phyloP scores from a whole-genome alignment of 53 echinoderm and acorn worm species.

The Arbacia lixula region DNA sequence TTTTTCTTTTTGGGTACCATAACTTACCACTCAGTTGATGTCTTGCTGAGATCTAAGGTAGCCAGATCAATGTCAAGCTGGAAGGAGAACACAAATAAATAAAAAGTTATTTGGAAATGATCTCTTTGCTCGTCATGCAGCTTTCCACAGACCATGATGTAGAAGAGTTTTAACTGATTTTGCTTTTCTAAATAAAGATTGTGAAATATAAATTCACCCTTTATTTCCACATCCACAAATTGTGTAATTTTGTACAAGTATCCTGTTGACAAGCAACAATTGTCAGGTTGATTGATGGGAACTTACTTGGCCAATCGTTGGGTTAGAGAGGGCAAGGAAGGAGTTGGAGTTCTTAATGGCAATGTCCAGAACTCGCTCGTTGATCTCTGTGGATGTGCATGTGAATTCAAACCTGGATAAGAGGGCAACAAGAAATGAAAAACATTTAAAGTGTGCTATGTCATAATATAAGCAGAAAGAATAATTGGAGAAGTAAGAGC shows the following conservation, averaged over 20 bases:
- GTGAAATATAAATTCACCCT: too few species aligned
- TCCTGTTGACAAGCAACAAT: too few species aligned
- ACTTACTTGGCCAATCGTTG: constrained; percentile 81
- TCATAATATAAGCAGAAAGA: too few species aligned
- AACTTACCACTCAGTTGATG: constrained; percentile 87
- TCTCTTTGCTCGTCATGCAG: neutral
- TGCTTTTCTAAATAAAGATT: too few species aligned
- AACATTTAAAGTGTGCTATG: too few species aligned
- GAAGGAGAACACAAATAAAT: neutral
- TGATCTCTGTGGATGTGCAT: constrained; percentile 70
- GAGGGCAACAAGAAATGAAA: neutral
- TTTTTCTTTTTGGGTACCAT: too few species aligned
- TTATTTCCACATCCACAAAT: neutral
- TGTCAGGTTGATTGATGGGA: too few species aligned
- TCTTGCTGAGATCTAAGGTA: constrained; percentile 71
- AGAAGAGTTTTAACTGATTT: too few species aligned
- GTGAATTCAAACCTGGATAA: constrained; percentile 72
- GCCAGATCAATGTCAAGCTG: constrained; percentile 72
- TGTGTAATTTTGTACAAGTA: too few species aligned
- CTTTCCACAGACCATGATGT: neutral
- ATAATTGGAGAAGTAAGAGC: too few species aligned
- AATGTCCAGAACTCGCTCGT: constrained; percentile 64
- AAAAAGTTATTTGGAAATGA: neutral
- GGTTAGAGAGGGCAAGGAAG: constrained; percentile 68
- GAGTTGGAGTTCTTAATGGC: constrained; percentile 77